These are phyloP conservation scores for Andrena praecox DNA, from an alignment of 2,888 invertebrate species.

Conservation along the genomic window DNA sequence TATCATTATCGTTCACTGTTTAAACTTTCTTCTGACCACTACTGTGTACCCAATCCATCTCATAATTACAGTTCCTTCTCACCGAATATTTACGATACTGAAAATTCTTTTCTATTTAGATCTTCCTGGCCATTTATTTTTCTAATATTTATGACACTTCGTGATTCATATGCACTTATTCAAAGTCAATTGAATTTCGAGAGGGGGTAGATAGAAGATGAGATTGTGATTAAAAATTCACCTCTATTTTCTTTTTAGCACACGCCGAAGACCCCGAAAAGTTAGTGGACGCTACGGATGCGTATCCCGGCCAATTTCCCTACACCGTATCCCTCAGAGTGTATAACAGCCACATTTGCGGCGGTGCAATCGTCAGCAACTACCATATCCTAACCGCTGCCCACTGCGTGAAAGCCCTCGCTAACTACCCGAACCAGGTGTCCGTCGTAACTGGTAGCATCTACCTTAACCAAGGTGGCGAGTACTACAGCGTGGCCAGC, in stretches of 20 bases:
- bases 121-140: no score
- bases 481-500: neutral
- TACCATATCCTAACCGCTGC: constrained; percentile 63
- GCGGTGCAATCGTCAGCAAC: constrained; percentile 55
- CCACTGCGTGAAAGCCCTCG: constrained; percentile 48
- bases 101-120: no score
- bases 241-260: constrained; percentile 14
- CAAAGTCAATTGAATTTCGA: no score
- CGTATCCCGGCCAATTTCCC: constrained; percentile 54
- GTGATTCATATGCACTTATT: no score
- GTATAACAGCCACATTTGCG: constrained; percentile 45
- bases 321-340: constrained; percentile 57
- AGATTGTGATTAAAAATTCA: neutral
- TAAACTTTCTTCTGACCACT: no score
- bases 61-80: no score
- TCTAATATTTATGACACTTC: no score
- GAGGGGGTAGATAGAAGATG: no score
- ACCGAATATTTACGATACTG: no score
- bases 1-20: no score
- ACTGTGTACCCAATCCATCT: no score
- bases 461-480: constrained; percentile 36
- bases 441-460: constrained; percentile 34
- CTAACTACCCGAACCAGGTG: neutral
- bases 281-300: constrained; percentile 50
- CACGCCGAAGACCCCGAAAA: constrained; percentile 24